Percentiles rank a stretch among this genome's conserved stretches.
phyloP scores from a whole-genome alignment of 1,140 invertebrate genomes.

The Papilio aristodemus region DNA sequence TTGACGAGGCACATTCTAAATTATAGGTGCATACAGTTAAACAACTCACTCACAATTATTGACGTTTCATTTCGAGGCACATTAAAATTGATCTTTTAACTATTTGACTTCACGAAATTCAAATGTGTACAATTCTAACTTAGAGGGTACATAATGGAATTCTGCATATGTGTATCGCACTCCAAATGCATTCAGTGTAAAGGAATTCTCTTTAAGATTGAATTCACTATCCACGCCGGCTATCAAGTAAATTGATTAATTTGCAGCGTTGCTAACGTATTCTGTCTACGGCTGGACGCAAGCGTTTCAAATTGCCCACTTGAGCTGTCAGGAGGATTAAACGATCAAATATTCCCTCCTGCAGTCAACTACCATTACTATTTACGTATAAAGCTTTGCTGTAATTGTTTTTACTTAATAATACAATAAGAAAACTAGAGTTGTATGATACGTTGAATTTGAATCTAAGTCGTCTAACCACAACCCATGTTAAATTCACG shows the following conservation, averaged over 20 bases:
- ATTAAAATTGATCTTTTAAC: too few relatives aligned
- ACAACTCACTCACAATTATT: too few relatives aligned
- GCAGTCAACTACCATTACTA: background rate
- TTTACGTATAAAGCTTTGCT: background rate
- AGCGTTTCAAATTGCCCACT: background rate
- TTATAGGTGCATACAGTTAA: too few relatives aligned
- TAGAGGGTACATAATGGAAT: too few relatives aligned
- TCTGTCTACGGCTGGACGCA: background rate
- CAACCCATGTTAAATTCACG: too few relatives aligned
- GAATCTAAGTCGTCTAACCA: too few relatives aligned
- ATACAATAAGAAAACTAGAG: too few relatives aligned
- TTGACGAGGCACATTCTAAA: too few relatives aligned
- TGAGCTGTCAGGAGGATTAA: constrained; percentile 7
- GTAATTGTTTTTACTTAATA: background rate
- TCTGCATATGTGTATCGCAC: background rate
- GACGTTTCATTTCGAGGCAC: too few relatives aligned
- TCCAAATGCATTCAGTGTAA: background rate
- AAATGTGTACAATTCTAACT: too few relatives aligned
- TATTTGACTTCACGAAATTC: too few relatives aligned
- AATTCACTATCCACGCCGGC: background rate
- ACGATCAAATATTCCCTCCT: constrained; percentile 10
- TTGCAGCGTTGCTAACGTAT: constrained; percentile 8
- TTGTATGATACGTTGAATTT: too few relatives aligned
- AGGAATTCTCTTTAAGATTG: background rate
- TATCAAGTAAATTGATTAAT: constrained; percentile 1